These are phyloP conservation scores for Anolis apletophallus DNA, from an alignment of 2,797 vertebrate genomes.

Conservation along the genomic window DNA sequence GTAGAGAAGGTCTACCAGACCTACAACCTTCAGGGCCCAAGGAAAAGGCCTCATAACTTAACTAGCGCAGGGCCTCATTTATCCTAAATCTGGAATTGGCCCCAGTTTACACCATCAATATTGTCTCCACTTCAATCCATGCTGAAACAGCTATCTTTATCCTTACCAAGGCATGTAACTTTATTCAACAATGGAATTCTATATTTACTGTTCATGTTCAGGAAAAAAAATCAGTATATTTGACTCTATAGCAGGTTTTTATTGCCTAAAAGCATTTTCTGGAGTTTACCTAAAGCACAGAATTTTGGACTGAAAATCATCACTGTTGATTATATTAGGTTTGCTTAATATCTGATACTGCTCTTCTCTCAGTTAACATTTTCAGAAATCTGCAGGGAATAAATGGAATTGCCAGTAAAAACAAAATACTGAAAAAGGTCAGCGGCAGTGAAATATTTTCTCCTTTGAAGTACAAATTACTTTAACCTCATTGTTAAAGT, in stretches of 20 bases:
- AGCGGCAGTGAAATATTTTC: slow-evolving; percentile 55
- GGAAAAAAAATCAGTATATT: background rate
- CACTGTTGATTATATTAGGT: slow-evolving; percentile 18
- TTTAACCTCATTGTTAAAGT: slow-evolving; percentile 39
- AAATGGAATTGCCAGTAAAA: slow-evolving; percentile 48
- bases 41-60: too few relatives aligned
- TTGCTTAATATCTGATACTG: slow-evolving; percentile 5
- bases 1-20: too few relatives aligned
- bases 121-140: background rate
- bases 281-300: background rate
- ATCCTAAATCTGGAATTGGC: too few relatives aligned
- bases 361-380: slow-evolving; percentile 11
- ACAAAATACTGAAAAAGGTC: slow-evolving; percentile 63
- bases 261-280: background rate
- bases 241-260: background rate
- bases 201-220: background rate
- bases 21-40: too few relatives aligned
- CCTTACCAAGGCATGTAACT: background rate
- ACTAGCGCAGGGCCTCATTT: too few relatives aligned
- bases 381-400: slow-evolving; percentile 26
- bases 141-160: background rate
- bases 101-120: background rate
- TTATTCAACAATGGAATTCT: background rate
- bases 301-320: background rate
- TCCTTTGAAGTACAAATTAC: slow-evolving; percentile 61